Evolutionary conservation across 2,797 vertebrate genomes (phyloP).

Genomic region (Eulemur albifrons): DNA sequence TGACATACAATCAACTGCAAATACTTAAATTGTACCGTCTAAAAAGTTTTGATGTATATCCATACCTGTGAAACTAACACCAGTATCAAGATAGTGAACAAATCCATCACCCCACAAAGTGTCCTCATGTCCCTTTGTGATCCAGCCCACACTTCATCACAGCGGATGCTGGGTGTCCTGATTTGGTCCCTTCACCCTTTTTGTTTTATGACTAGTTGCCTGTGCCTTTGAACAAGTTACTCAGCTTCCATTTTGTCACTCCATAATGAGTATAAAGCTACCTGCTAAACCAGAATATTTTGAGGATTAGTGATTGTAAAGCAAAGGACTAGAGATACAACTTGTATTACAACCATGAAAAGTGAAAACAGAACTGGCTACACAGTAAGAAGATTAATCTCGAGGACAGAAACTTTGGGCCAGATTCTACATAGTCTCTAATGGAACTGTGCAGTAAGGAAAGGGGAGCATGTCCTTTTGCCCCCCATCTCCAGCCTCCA

Average conservation of each 20-base stretch:
- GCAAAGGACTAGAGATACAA: background rate
- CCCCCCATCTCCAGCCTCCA: background rate
- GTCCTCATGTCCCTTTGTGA: background rate
- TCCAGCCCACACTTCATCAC: background rate
- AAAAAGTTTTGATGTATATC: background rate
- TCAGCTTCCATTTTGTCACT: background rate
- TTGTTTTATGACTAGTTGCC: background rate
- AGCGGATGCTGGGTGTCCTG: background rate
- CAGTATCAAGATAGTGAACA: background rate
- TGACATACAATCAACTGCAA: background rate
- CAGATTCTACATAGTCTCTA: background rate
- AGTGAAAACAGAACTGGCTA: background rate
- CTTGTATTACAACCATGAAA: background rate
- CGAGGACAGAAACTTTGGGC: background rate
- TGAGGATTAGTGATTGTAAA: background rate
- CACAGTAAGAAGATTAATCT: background rate
- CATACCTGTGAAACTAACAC: background rate
- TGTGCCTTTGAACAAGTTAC: background rate
- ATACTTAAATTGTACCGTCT: background rate
- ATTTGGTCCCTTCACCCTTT: background rate
- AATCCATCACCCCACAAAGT: background rate
- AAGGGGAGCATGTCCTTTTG: background rate
- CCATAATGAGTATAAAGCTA: conserved; percentile 1
- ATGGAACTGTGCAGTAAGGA: background rate
- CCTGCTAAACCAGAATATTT: background rate